Conservation (phyloP, 2,113 vertebrate species). For the Alethe diademata region DNA sequence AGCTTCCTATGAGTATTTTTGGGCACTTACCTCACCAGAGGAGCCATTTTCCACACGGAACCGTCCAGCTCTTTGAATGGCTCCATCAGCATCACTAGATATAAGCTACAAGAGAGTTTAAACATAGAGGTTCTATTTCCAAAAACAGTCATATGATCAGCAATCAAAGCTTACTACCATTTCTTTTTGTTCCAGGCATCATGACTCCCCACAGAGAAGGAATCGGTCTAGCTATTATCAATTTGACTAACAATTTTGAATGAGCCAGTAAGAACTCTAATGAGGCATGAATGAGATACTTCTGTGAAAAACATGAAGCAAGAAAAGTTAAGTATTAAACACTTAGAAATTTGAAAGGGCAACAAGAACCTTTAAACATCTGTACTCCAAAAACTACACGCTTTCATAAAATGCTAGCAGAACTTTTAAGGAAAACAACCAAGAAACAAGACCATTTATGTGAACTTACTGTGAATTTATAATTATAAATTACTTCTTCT, state of each 20-base stretch:
- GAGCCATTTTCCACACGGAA: conserved; percentile 98
- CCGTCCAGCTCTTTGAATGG: conserved; percentile 95
- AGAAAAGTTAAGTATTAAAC: not conserved
- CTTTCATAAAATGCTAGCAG: not conserved
- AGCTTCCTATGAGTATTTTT: not conserved
- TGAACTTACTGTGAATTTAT: not conserved
- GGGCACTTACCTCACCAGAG: conserved; percentile 84
- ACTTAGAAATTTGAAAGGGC: not conserved
- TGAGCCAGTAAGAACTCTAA: not conserved
- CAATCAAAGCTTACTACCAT: not conserved
- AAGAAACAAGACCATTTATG: not conserved
- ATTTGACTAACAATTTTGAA: not conserved
- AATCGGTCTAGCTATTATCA: not conserved
- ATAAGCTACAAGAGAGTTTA: conserved; percentile 82
- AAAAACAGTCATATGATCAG: not conserved
- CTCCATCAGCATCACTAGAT: conserved; percentile 97
- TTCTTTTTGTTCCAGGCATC: not conserved
- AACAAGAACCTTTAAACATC: not conserved
- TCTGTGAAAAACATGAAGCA: not conserved
- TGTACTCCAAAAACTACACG: not conserved
- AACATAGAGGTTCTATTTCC: not conserved
- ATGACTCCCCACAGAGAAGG: not conserved
- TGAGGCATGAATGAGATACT: not conserved
- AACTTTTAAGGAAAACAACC: not conserved
- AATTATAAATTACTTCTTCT: not conserved